phyloP scores from a whole-genome alignment of 37 sponge, comb jelly and placozoan species.

The Eunapius fragilis region DNA sequence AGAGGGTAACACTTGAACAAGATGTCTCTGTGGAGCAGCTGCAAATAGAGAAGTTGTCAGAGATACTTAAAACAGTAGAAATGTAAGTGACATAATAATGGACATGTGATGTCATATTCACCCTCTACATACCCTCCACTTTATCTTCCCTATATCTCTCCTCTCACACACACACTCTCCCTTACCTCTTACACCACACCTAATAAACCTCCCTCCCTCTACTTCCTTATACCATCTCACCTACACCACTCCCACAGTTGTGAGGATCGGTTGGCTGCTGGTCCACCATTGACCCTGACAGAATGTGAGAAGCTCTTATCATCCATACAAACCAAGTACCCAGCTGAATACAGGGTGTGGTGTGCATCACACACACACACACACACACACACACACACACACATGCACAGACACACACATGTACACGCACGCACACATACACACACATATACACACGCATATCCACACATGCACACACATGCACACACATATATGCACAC shows the following conservation, averaged over 20 bases:
- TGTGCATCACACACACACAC: conserved; percentile 8
- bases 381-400: conserved; percentile 1
- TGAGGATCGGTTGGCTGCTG: conserved; percentile 8
- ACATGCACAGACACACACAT: not conserved
- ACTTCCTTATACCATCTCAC: too few species aligned
- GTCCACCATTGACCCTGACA: conserved; percentile 54
- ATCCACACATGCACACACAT: too few species aligned
- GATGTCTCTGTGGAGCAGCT: conserved; percentile 47
- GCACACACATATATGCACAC: not conserved
- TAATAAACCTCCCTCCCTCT: not conserved
- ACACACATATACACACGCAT: not conserved
- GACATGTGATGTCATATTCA: too few species aligned
- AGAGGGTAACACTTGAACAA: conserved; percentile 50
- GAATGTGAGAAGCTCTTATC: conserved; percentile 83
- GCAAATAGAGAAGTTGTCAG: conserved; percentile 68
- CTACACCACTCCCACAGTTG: conserved; percentile 1
- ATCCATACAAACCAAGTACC: conserved; percentile 67
- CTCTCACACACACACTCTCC: too few species aligned
- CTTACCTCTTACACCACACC: too few species aligned
- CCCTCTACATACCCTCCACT: too few species aligned
- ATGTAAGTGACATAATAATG: conserved; percentile 40
- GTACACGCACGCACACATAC: too few species aligned
- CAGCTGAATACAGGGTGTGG: conserved; percentile 67
- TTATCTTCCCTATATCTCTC: too few species aligned
- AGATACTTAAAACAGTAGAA: conserved; percentile 60